Conservation (phyloP, 1,140 invertebrate species). For the Cyclargus thomasi region DNA sequence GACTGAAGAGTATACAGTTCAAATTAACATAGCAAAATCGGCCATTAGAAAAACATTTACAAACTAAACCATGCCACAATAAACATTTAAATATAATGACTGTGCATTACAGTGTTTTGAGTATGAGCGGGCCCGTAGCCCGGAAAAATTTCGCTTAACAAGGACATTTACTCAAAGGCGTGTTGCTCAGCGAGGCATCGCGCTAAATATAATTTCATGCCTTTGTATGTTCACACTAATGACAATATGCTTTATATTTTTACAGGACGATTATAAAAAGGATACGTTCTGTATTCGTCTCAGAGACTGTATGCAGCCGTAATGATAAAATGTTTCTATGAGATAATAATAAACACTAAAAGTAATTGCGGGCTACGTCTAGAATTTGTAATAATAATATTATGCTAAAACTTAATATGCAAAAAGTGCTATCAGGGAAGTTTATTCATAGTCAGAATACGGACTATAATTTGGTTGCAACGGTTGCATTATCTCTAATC, state of each 20-base stretch:
- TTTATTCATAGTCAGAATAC: too few species aligned
- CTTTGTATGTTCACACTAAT: conserved; percentile 6
- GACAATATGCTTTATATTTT: not conserved
- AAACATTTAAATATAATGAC: not conserved
- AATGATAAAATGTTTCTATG: too few species aligned
- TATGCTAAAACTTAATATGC: too few species aligned
- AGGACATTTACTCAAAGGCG: conserved; percentile 15
- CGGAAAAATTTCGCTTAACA: conserved; percentile 1
- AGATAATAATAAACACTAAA: too few species aligned
- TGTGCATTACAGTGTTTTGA: not conserved
- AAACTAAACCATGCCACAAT: not conserved
- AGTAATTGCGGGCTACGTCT: too few species aligned
- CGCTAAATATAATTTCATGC: conserved; percentile 4
- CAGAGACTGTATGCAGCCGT: too few species aligned
- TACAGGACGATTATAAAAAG: not conserved
- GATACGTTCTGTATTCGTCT: not conserved
- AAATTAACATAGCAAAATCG: not conserved
- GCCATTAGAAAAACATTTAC: not conserved
- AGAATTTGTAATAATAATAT: too few species aligned
- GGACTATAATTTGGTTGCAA: too few species aligned
- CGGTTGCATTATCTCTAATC: too few species aligned
- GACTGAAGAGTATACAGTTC: not conserved
- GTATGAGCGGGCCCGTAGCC: not conserved
- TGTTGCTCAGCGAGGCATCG: not conserved
- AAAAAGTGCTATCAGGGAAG: too few species aligned